These are phyloP conservation scores for Sebastes fasciatus DNA, from an alignment of 2,113 vertebrate genomes.

Conservation along the genomic window DNA sequence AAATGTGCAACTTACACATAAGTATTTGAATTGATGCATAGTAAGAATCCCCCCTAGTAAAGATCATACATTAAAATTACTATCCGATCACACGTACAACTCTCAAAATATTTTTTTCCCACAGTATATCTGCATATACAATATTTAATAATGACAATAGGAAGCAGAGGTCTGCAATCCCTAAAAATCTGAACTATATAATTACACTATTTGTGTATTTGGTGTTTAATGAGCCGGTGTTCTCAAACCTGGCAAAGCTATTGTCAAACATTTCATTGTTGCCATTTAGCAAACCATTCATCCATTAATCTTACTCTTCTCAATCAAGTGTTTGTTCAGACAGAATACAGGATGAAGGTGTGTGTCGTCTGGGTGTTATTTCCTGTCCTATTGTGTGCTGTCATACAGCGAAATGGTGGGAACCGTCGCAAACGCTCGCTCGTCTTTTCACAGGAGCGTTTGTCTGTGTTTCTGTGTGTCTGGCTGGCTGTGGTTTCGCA, in stretches of 20 bases:
- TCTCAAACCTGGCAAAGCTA: constrained; percentile 14
- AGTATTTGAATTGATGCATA: not conserved
- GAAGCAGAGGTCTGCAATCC: not conserved
- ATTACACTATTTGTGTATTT: constrained; percentile 20
- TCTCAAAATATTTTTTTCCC: not conserved
- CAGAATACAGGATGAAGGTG: constrained; percentile 69
- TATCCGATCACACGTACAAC: too few species aligned
- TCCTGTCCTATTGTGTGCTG: constrained; percentile 74
- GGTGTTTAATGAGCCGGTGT: constrained; percentile 23
- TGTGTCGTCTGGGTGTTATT: constrained; percentile 66
- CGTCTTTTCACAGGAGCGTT: constrained; percentile 58
- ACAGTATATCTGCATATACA: not conserved
- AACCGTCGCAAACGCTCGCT: constrained; percentile 44
- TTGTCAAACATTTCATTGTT: constrained; percentile 51
- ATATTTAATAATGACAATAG: not conserved
- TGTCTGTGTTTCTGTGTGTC: constrained; percentile 58
- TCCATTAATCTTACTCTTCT: constrained; percentile 68
- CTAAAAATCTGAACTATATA: constrained; percentile 12
- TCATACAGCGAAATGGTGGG: constrained; percentile 70
- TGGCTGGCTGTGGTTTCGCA: constrained; percentile 59
- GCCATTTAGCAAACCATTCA: constrained; percentile 48
- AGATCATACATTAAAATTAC: too few species aligned
- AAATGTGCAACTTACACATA: too few species aligned
- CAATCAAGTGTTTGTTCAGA: constrained; percentile 67
- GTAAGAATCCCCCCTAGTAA: too few species aligned